These are phyloP conservation scores for Pseudomugil tenellus DNA, from an alignment of 2,797 vertebrate genomes.

Conservation along the genomic window DNA sequence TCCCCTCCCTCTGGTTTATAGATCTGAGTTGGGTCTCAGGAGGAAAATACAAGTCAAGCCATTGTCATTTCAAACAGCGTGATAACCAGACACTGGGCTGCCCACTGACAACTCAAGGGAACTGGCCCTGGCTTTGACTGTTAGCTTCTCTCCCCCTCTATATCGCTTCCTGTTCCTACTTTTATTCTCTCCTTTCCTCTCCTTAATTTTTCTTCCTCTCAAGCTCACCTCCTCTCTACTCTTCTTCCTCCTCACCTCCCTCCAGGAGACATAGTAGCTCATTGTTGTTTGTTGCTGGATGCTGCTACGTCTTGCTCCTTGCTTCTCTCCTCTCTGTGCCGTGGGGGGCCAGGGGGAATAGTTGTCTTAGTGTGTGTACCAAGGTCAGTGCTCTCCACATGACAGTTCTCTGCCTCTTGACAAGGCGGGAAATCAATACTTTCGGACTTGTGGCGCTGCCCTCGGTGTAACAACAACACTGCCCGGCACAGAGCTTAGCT, in stretches of 20 bases:
- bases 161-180: constrained; percentile 36
- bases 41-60: constrained; percentile 83
- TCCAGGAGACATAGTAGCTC: constrained; percentile 47
- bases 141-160: constrained; percentile 48
- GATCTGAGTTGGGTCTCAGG: constrained; percentile 79
- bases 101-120: constrained; percentile 80
- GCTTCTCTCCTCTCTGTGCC: constrained; percentile 70
- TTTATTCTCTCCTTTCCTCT: constrained; percentile 33
- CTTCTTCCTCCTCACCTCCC: constrained; percentile 10
- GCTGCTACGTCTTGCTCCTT: constrained; percentile 68
- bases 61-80: constrained; percentile 85
- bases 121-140: constrained; percentile 76
- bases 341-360: constrained; percentile 77
- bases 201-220: constrained; percentile 32
- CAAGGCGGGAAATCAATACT: constrained; percentile 99
- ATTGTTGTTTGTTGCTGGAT: constrained; percentile 73
- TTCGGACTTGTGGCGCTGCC: constrained; percentile 97
- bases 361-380: constrained; percentile 82
- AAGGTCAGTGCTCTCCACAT: constrained; percentile 96
- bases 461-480: constrained; percentile 97
- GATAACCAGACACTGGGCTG: constrained; percentile 82
- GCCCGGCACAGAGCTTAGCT: constrained; percentile 66
- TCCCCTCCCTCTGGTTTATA: constrained; percentile 69
- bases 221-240: constrained; percentile 30
- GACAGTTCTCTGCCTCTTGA: constrained; percentile 98